Evolutionary conservation across 1,140 invertebrate species (phyloP), one percentile per base, ranked within the genome.

Genomic region (Ruditapes philippinarum): DNA sequence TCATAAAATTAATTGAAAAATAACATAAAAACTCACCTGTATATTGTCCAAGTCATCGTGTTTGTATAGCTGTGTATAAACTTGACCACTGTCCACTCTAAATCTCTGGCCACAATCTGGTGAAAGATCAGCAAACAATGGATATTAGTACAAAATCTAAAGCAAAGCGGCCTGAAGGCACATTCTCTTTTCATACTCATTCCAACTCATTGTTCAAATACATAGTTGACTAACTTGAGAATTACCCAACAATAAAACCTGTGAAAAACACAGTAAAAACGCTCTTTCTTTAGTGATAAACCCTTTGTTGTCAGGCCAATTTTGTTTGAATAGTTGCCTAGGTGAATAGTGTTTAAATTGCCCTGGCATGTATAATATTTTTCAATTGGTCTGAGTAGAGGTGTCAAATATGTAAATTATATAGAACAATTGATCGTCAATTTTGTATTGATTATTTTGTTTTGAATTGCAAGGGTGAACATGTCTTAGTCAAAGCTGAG

Each of bases 251-350:
- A 78, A 78, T 78, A 78, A 78, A 78, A 78, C 74, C 36, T 78
- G 74, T 78, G 74, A 78, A 78, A 78, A 78, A 78, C 54, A 78
- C 74, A 36, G 74, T 78, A 78, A 78, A 74, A 78, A 78, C 49
- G 4, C 49, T n/a, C n/a, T 74, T 38, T 54, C 74, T 78, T 78
- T 78, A 57, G 74, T 78, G 31, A 78, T 12, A 74, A 74, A 28
- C 36, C 74, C 54, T 31, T 78, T 78, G 74, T 78, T 54, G 42
- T 54, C n/a, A n/a, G n/a, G n/a, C 5, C 42, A 78, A 51, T 51
- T 78, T 78, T 36, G 49, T 22, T 78, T 78, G 74, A 78, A 51
- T 49, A 45, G 74, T 78, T 78, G 45, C 74, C 74, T 54, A 4
- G 74, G 74, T 78, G 74, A 78, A 78, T 78, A 78, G 45, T 78